These are phyloP conservation scores for Microcaecilia unicolor DNA, from an alignment of 2,797 vertebrate species.

Conservation along the genomic window DNA sequence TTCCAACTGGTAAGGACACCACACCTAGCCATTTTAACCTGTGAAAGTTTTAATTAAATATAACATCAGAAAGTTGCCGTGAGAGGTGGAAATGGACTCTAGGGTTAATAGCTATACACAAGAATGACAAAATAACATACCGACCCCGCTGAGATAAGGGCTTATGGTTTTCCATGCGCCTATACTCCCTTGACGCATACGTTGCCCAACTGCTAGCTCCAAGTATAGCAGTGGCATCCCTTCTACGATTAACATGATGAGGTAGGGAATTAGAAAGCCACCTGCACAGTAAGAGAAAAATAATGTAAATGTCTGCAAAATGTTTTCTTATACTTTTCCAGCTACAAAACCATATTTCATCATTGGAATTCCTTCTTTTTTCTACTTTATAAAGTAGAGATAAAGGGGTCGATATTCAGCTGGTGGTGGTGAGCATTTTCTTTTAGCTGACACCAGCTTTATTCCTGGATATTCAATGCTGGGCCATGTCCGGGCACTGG, in stretches of 20 bases:
- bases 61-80: accelerated
- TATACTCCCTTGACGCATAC: constrained; percentile 82
- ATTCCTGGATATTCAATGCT: too few relatives aligned
- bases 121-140: constrained; percentile 45
- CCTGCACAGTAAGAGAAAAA: constrained; percentile 52
- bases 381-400: too few relatives aligned
- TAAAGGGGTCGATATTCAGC: too few relatives aligned
- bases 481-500: too few relatives aligned
- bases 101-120: background rate
- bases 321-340: too few relatives aligned
- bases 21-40: background rate
- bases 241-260: constrained; percentile 79
- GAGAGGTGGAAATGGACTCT: accelerated
- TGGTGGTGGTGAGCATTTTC: too few relatives aligned
- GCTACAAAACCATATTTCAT: too few relatives aligned
- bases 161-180: constrained; percentile 78
- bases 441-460: too few relatives aligned
- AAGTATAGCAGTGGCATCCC: constrained; percentile 83
- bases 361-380: too few relatives aligned
- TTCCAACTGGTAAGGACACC: background rate
- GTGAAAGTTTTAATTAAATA: background rate
- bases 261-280: constrained; percentile 81
- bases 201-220: constrained; percentile 86
- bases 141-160: constrained; percentile 81
- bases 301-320: too few relatives aligned